Evolutionary conservation across 2,113 vertebrate genomes (phyloP), one percentile per base, ranked within the genome.

Genomic region (Eidolon helvum): DNA sequence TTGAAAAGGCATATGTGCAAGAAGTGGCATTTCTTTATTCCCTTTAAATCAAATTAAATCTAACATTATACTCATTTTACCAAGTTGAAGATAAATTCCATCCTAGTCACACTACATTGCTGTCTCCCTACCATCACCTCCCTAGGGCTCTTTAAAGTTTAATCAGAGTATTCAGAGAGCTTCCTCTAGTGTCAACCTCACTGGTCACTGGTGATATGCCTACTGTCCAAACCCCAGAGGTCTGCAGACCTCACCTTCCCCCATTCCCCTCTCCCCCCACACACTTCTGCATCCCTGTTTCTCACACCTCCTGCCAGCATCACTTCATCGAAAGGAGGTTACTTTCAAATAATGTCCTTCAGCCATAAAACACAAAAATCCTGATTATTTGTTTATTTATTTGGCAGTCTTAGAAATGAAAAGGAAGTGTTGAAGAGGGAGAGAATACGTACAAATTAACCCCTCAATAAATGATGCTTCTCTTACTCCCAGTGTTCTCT

Each of bases 301-400:
- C 28, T 50, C 15, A 11, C 4, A 2, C 2, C 9, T 48, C n/a
- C n/a, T 2, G 0, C 65, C 5, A 26, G 19, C 24, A 48, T 53
- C 21, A 24, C 40, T 80, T 26, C 10, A 5, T 10, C 40, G 11
- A 26, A 55, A 24, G 11, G 33, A n/a, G 35, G 38, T 43, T 63
- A 5, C 24, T 40, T 90, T 71, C 72, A 40, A 11, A 78, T 11
- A 77, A 77, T 0, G 14, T 10, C 24, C 65, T 86, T 66, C 28
- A 90, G 33, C 1, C 2, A 19, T 16, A 40, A 61, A 65, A 84
- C 4, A 65, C 55, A n/a, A 59, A 80, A 43, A 53, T 84, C 19
- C 71, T 16, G 4, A 48, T 30, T 45, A 30, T 18, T 45, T 30
- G 48, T 48, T 28, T 30, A 3, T 43, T 26, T 40, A 72, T 50